Evolutionary conservation across 2,797 vertebrate genomes (phyloP).

Genomic region (Mormyrus proboscirostris): DNA sequence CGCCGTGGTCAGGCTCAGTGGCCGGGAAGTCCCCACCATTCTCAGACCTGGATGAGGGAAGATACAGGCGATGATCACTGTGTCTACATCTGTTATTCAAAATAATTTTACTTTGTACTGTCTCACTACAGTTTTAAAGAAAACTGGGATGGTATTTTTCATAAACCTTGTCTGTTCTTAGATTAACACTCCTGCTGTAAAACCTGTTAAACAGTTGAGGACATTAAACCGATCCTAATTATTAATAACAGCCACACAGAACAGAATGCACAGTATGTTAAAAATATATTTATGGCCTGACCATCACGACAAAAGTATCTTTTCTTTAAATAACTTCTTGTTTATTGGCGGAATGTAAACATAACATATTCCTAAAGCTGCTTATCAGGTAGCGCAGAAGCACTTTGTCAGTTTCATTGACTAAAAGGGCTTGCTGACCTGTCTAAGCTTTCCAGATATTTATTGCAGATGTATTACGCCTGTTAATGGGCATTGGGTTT

Average conservation of each 20-base stretch:
- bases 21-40: constrained; percentile 72
- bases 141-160: neutral
- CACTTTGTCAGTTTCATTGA: neutral
- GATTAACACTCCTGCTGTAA: neutral
- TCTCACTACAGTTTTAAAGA: neutral
- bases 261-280: neutral
- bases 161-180: neutral
- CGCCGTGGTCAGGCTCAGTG: constrained; percentile 67
- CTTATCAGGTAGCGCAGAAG: neutral
- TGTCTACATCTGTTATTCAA: neutral
- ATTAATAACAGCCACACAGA: neutral
- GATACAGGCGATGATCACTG: constrained; percentile 6
- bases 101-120: neutral
- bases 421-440: neutral
- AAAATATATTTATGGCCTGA: neutral
- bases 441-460: neutral
- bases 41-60: constrained; percentile 67
- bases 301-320: neutral
- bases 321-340: neutral
- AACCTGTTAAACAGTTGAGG: neutral
- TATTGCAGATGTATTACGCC: neutral
- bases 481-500: neutral
- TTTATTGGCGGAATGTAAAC: neutral
- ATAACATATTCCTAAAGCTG: neutral
- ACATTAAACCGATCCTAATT: neutral